Evolutionary conservation across 2,797 vertebrate genomes (phyloP).

Genomic region (Hoplostethus atlanticus): DNA sequence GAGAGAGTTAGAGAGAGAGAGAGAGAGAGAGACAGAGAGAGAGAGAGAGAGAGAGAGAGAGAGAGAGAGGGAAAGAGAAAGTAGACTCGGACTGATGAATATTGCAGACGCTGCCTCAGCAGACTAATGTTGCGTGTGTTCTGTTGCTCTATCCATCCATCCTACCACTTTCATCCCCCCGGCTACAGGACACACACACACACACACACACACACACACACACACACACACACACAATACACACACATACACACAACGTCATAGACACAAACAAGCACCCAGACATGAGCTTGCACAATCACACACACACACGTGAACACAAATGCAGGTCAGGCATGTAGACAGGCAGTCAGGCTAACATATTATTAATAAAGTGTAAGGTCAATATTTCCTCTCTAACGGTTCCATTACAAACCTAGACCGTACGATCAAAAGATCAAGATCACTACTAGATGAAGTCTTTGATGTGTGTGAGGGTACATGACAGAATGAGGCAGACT

Average conservation of each 20-base stretch:
- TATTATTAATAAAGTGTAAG: conserved; percentile 21
- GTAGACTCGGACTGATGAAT: no score
- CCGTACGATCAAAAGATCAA: neutral
- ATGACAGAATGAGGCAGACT: conserved; percentile 1
- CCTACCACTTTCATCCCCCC: neutral
- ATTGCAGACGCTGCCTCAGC: neutral
- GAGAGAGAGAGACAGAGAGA: no score
- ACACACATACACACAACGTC: neutral
- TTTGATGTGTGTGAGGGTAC: neutral
- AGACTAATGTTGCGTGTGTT: neutral
- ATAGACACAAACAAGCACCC: conserved; percentile 1
- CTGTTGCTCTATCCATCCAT: neutral
- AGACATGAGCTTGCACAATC: conserved; percentile 9
- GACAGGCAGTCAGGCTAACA: neutral
- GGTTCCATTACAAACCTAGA: conserved; percentile 1
- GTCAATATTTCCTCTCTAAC: conserved; percentile 13
- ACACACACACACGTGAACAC: conserved; percentile 17
- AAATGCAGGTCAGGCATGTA: conserved; percentile 7
- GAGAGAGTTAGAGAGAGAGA: no score
- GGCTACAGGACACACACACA: neutral
- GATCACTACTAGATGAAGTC: neutral
- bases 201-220: neutral
- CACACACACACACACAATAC: neutral
- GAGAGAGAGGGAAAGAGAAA: no score
- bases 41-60: no score